Conservation (phyloP, 1,140 invertebrate genomes). For the Aphaenogaster rudis region DNA sequence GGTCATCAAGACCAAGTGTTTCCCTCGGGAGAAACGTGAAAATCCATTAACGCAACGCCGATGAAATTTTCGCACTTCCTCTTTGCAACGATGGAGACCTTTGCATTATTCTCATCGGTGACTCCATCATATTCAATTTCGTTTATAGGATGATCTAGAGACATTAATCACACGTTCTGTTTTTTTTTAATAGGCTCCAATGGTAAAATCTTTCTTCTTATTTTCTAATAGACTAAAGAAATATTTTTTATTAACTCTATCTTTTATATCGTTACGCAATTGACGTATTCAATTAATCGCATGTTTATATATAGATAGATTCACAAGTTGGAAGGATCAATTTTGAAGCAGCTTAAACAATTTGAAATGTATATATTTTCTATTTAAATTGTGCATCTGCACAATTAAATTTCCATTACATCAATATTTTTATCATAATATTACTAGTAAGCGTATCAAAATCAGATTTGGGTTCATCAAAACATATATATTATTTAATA, state of each 20-base stretch:
- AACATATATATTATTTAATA: conserved; percentile 11
- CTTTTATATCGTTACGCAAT: not conserved
- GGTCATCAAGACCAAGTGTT: conserved; percentile 63
- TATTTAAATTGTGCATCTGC: not conserved
- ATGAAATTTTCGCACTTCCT: conserved; percentile 36
- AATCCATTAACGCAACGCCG: conserved; percentile 56
- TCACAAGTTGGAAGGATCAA: not conserved
- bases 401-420: not conserved
- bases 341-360: not conserved
- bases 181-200: not conserved
- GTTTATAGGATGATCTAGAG: not conserved
- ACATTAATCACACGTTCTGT: not conserved
- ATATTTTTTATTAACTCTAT: not conserved
- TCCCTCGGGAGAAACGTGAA: conserved; percentile 50
- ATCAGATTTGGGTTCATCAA: not conserved
- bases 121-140: conserved; percentile 44
- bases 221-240: not conserved
- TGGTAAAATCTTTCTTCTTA: not conserved
- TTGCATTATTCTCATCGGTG: conserved; percentile 21
- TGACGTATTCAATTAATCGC: not conserved
- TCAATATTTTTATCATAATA: not conserved
- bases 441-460: not conserved
- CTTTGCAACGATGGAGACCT: not conserved
- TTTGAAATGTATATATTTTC: not conserved
- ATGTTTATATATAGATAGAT: not conserved